phyloP scores from a whole-genome alignment of 2,113 vertebrate genomes.

The Turdus rufiventris region DNA sequence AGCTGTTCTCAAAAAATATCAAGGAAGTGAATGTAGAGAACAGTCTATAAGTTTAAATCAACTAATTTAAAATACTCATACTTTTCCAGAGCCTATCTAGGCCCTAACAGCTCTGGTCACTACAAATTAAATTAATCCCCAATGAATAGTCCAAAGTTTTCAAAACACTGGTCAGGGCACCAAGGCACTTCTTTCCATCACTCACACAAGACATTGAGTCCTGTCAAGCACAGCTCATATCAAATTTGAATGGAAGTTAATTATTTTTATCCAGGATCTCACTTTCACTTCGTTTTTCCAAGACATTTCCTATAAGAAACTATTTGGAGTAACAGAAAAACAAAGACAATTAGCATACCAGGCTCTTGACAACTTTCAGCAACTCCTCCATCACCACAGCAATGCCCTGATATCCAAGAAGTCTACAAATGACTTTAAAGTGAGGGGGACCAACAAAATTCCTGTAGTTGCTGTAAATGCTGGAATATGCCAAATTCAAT shows the following conservation, averaged over 20 bases:
- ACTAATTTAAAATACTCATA: background rate
- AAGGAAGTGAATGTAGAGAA: background rate
- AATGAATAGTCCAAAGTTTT: background rate
- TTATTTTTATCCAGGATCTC: background rate
- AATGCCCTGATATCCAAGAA: slow-evolving; percentile 87
- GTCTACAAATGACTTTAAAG: slow-evolving; percentile 85
- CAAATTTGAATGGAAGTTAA: background rate
- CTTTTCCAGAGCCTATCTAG: background rate
- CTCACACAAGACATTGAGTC: background rate
- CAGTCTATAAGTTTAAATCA: background rate
- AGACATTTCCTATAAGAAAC: background rate
- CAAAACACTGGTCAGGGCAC: background rate
- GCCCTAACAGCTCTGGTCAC: background rate
- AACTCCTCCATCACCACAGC: slow-evolving; percentile 90
- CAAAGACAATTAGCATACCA: slow-evolving; percentile 70
- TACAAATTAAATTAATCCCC: background rate
- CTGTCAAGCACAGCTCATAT: background rate
- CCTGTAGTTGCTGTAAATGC: slow-evolving; percentile 85
- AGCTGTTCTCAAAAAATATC: background rate
- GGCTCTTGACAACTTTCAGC: slow-evolving; percentile 88
- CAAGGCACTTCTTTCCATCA: background rate
- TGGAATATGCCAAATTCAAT: slow-evolving; percentile 86
- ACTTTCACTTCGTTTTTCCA: background rate
- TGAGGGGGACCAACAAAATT: slow-evolving; percentile 87
- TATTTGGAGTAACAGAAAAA: background rate